Evolutionary conservation across 2,113 vertebrate species (phyloP).

Genomic region (Sula dactylatra): DNA sequence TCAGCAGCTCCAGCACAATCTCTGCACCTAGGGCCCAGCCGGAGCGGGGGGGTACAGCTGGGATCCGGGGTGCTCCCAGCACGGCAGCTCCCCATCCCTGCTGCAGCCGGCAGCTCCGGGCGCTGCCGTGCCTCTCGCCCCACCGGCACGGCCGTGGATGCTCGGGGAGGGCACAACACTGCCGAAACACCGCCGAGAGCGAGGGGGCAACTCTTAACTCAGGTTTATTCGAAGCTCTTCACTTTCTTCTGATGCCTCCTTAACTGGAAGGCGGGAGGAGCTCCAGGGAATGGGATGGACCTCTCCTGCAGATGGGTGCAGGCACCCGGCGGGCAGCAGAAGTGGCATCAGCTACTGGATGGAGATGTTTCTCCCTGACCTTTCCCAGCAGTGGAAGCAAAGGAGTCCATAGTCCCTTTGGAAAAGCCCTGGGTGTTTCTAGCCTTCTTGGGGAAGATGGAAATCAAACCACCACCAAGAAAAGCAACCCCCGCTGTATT

Average conservation of each 20-base stretch:
- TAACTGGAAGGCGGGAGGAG: background rate
- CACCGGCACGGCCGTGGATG: accelerated
- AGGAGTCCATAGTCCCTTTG: background rate
- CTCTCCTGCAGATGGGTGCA: background rate
- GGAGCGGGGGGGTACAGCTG: no score
- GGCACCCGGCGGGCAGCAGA: background rate
- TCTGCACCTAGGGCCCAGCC: accelerated
- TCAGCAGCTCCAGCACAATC: background rate
- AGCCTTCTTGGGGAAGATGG: background rate
- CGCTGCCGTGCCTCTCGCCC: background rate
- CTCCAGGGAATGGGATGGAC: background rate
- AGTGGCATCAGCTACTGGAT: background rate
- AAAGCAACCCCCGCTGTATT: accelerated
- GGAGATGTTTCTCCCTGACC: background rate
- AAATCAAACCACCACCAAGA: background rate
- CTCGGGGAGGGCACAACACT: background rate
- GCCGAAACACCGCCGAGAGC: accelerated
- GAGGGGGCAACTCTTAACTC: accelerated
- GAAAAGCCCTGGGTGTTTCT: background rate
- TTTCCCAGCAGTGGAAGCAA: background rate
- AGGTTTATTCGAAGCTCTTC: accelerated
- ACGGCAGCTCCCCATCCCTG: background rate
- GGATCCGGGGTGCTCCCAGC: background rate
- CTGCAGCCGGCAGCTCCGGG: background rate
- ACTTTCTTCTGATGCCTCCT: background rate